Conservation (phyloP, 2,113 vertebrate species). For the Eidolon helvum region DNA sequence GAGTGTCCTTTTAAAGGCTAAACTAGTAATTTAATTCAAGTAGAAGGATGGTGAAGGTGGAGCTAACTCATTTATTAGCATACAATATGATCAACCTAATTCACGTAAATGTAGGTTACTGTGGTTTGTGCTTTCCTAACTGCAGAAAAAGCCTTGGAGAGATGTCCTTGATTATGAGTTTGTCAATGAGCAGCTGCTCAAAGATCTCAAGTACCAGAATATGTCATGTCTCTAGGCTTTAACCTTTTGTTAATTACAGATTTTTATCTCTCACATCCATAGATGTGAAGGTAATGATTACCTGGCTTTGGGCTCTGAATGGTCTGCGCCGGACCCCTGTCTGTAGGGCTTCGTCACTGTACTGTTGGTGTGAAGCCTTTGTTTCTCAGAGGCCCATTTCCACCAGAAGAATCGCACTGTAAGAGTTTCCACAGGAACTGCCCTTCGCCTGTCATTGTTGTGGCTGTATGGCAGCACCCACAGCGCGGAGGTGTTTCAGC, state of each 20-base stretch:
- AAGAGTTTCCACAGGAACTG: constrained; percentile 85
- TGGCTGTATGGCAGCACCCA: constrained; percentile 72
- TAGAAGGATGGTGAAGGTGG: background rate
- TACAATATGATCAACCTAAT: background rate
- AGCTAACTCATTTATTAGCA: constrained; percentile 33
- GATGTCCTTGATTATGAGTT: background rate
- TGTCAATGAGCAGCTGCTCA: background rate
- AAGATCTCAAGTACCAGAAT: background rate
- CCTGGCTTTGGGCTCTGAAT: background rate
- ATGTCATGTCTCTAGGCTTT: background rate
- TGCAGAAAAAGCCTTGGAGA: background rate
- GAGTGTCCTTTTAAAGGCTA: constrained; percentile 28
- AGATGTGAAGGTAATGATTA: background rate
- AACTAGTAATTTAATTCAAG: background rate
- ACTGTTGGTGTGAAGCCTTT: background rate
- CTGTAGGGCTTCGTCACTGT: background rate
- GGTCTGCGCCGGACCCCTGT: background rate
- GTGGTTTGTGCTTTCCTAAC: constrained; percentile 24
- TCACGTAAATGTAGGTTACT: background rate
- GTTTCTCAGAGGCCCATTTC: constrained; percentile 35
- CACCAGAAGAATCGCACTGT: constrained; percentile 49
- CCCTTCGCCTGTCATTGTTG: constrained; percentile 73
- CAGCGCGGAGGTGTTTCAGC: constrained; percentile 73
- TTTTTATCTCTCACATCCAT: background rate
- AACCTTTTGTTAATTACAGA: background rate